Evolutionary conservation across 2,113 vertebrate species (phyloP), one percentile per base, ranked within the genome.

Genomic region (Solea solea): DNA sequence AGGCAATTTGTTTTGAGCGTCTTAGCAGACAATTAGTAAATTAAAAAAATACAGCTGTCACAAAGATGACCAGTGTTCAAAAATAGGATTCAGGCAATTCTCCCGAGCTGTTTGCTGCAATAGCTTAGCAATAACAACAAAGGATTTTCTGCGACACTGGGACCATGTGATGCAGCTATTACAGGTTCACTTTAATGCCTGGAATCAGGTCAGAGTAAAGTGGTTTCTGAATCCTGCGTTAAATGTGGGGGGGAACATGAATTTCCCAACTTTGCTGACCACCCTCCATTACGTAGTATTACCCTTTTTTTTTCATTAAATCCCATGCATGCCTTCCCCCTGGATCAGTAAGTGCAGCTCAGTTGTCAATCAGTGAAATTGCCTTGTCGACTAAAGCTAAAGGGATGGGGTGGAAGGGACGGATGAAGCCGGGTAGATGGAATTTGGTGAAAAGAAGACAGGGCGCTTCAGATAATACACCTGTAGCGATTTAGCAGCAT

Each of bases 281-380:
- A n/a, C 9, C 56, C 71, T 86, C 77, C 70, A 79, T 91, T 85
- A 86, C 81, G 49, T 52, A 88, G 63, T 81, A 80, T 83, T 86
- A 70, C 74, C 66, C 71, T 73, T 80, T 84, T 69, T 64, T 78
- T 88, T 76, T 67, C 67, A 81, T 80, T 78, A 81, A 87, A 84
- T 85, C 71, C 75, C 58, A 62, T 72, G 58, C 72, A 52, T 64
- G 71, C 61, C 70, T 63, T 61, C 41, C 69, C 64, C 28, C 60
- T 42, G 41, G 67, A 84, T 86, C 82, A 82, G 80, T 82, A 79
- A 84, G 87, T 80, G 69, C 79, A 88, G 82, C 83, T 83, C 84
- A 88, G 82, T 77, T 54, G 72, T 89, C 90, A 92, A 92, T 93
- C 91, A 91, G 71, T 4, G 50, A 90, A 89, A 93, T 92, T 91